Evolutionary conservation across 2,113 vertebrate genomes (phyloP).

Genomic region (Ornithorhynchus anatinus): DNA sequence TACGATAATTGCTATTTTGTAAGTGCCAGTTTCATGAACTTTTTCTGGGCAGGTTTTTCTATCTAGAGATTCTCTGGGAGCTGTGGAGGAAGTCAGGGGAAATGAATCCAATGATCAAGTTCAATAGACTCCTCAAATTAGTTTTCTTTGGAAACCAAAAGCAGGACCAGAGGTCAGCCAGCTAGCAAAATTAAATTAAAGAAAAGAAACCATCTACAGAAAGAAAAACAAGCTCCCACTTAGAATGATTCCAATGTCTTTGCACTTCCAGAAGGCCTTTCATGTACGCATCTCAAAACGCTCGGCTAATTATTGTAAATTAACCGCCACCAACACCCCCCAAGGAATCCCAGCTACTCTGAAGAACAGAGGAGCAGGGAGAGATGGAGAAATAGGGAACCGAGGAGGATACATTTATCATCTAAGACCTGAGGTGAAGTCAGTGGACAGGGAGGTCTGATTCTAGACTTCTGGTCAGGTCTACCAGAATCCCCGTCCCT

Average conservation of each 20-base stretch:
- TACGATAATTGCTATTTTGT: not conserved
- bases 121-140: not conserved
- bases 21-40: slow-evolving; percentile 22
- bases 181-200: not conserved
- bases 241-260: not conserved
- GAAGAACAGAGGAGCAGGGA: not conserved
- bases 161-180: not conserved
- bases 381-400: not conserved
- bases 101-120: not conserved
- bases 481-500: too few relatives aligned
- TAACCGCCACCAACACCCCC: not conserved
- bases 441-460: not conserved
- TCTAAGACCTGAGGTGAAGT: too few relatives aligned
- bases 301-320: not conserved
- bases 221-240: not conserved
- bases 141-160: not conserved
- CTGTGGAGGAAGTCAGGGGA: not conserved
- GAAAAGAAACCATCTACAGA: not conserved
- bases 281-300: not conserved
- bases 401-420: not conserved
- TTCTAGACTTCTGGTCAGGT: too few relatives aligned
- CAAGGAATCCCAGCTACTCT: too few relatives aligned
- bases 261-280: not conserved
- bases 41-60: not conserved
- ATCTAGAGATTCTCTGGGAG: not conserved